Conservation (phyloP, 2,797 vertebrate species). For the Myiothlypis chrysogaster region DNA sequence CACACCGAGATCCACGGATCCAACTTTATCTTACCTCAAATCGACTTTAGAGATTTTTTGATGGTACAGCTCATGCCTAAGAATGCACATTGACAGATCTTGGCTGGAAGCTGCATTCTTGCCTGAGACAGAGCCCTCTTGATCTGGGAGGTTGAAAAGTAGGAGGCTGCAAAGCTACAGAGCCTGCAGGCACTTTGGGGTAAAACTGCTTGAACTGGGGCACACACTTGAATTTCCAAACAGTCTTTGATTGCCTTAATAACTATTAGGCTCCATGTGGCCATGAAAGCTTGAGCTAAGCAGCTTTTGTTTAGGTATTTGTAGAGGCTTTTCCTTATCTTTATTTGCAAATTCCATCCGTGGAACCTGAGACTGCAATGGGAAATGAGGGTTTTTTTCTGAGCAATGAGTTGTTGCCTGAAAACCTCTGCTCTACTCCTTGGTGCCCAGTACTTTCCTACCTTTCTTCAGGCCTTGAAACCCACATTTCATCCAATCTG, state of each 20-base stretch:
- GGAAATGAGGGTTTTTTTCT: background rate
- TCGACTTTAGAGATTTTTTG: background rate
- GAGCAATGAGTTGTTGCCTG: background rate
- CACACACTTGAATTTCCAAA: background rate
- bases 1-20: fast-evolving
- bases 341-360: background rate
- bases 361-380: background rate
- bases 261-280: background rate
- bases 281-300: background rate
- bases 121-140: background rate
- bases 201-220: background rate
- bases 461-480: background rate
- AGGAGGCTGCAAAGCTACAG: background rate
- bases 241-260: background rate
- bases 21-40: background rate
- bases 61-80: background rate
- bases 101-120: background rate
- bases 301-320: background rate
- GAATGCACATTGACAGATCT: background rate
- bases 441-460: background rate
- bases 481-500: no score
- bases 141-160: background rate
- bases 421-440: background rate
- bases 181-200: background rate
- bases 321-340: background rate